Evolutionary conservation across 1,140 invertebrate species (phyloP).

Genomic region (Drosophila quadrilineata): DNA sequence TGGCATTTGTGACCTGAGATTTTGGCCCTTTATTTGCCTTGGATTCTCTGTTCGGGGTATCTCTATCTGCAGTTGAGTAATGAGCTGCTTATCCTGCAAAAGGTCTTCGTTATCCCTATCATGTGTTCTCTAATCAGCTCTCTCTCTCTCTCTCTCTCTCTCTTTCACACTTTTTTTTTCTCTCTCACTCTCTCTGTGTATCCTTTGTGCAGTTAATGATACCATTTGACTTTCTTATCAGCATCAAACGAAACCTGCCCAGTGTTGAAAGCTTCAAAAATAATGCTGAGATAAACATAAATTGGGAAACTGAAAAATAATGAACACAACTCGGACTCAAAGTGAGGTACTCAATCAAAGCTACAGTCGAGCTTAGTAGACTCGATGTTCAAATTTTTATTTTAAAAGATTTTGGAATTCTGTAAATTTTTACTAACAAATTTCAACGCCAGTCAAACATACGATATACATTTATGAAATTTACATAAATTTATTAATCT

Average conservation of each 20-base stretch:
- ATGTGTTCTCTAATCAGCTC: no score
- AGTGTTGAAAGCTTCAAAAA: neutral
- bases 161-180: constrained; percentile 1
- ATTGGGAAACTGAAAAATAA: neutral
- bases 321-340: neutral
- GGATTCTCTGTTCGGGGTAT: neutral
- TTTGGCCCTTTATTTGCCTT: constrained; percentile 8
- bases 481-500: neutral
- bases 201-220: constrained; percentile 51
- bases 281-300: neutral
- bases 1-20: constrained; percentile 26
- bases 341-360: neutral
- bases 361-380: no score
- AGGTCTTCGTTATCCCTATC: constrained; percentile 50
- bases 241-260: neutral
- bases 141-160: neutral
- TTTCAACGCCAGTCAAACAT: no score
- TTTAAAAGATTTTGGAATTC: no score
- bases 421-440: no score
- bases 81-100: constrained; percentile 70
- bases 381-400: no score
- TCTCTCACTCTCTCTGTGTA: neutral
- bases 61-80: constrained; percentile 59
- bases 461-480: no score
- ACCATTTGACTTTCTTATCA: constrained; percentile 32